A percentile compares a stretch with the other conserved stretches of the same genome.
Conservation (phyloP, 2,888 invertebrate genomes). For the Zaprionus lineosus region DNA sequence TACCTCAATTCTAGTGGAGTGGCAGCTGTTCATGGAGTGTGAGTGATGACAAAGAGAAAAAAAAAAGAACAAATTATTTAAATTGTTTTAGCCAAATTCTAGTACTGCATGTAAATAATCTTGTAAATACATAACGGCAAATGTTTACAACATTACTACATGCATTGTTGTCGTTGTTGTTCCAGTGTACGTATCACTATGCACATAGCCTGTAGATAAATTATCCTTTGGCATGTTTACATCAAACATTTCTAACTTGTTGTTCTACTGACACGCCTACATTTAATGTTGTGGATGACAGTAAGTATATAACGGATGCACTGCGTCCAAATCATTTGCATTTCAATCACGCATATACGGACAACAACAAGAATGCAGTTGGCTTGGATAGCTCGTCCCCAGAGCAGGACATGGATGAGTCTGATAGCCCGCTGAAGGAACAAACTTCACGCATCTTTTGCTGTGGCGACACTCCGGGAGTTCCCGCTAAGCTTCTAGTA, state of each 20-base stretch:
- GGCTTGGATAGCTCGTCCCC: conserved; percentile 28
- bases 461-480: conserved; percentile 74
- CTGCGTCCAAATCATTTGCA: conserved; percentile 61
- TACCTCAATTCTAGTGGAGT: conserved; percentile 45
- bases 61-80: conserved; percentile 9
- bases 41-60: conserved; percentile 55
- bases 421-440: conserved; percentile 80
- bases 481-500: conserved; percentile 50
- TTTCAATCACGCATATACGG: conserved; percentile 84
- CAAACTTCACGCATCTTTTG: conserved; percentile 80
- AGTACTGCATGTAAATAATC: conserved; percentile 43
- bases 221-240: conserved; percentile 9
- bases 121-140: conserved; percentile 14
- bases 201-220: conserved; percentile 31
- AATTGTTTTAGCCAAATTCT: not conserved
- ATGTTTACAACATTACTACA: conserved; percentile 3
- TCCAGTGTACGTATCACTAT: conserved; percentile 77
- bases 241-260: conserved; percentile 39
- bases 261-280: conserved; percentile 59
- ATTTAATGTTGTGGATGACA: conserved; percentile 50
- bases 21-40: conserved; percentile 80
- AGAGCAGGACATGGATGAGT: conserved; percentile 81
- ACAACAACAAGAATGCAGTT: conserved; percentile 59
- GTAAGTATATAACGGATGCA: conserved; percentile 81
- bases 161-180: conserved; percentile 18